Base-by-base conservation (phyloP, 1,140 invertebrate species). In the Brachionus rotundiformis region DNA sequence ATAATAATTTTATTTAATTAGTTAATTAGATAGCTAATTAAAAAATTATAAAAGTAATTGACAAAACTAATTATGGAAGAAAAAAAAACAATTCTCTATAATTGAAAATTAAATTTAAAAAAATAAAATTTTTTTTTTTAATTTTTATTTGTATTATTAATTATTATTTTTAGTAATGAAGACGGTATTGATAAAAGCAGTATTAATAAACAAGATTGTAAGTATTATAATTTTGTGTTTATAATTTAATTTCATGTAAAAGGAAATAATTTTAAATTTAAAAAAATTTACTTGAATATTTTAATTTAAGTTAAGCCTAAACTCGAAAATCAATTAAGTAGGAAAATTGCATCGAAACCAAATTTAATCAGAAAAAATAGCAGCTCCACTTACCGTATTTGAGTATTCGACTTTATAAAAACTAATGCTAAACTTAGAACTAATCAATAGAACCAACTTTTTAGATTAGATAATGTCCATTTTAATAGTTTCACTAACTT, bases 391-490 rank as follows among this genome's bases (percentile, higher is more conserved):
- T 68, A 68, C 63, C 63, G 63, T 68, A 68, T 68, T 68, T 68
- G 63, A 68, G 63, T 68, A 68, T 68, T 68, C 63, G 36, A 36
- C 36, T 68, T 68, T 68, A 36, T 36, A 36, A 68, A 68, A 68
- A 68, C 63, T 68, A 68, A 68, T 36, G 63, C 63, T 68, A 82
- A 76, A 29, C 63, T 83, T 39, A 81, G 61, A 47, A 82, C 47
- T 54, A 41, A 41, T 1, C 23, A 19, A 19, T 54, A 19, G 8
- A 54, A n/a, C n/a, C 7, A 19, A 7, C 47, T 16, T 54, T 54
- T 54, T 19, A 54, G 47, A 54, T 54, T 19, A 54, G 47, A 65
- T 31, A 65, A 65, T 65, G 29, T 29, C 31, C 31, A 29, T 65
- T 33, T 10, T 7, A 65, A 2, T 13, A 65, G 31, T 65, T n/a